These are phyloP conservation scores for Micromys minutus DNA, from an alignment of 2,113 vertebrate genomes.

Conservation along the genomic window DNA sequence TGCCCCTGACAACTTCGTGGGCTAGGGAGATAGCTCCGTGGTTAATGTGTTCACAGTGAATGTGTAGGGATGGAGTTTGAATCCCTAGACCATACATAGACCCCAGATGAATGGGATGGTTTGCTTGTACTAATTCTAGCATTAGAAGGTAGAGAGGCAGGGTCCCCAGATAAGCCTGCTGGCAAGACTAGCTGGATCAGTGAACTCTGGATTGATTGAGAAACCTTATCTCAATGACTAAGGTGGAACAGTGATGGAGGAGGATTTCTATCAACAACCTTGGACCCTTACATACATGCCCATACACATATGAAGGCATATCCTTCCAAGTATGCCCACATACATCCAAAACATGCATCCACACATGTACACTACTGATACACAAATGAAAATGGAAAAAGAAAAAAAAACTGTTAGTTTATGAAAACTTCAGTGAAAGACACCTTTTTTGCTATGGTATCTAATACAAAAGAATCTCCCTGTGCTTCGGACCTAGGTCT, in stretches of 20 bases:
- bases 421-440: background rate
- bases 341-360: background rate
- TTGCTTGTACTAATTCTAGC: background rate
- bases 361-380: background rate
- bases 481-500: background rate
- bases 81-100: too few relatives aligned
- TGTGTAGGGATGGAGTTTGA: background rate
- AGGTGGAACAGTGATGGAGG: background rate
- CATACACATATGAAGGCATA: background rate
- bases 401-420: background rate
- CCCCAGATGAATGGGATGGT: background rate
- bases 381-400: background rate
- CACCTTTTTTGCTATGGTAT: background rate
- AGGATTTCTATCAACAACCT: too few relatives aligned
- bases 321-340: background rate
- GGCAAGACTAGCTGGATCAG: background rate
- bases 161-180: too few relatives aligned
- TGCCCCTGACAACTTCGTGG: background rate
- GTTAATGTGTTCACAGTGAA: background rate
- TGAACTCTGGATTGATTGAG: background rate
- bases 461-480: background rate
- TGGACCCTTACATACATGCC: too few relatives aligned
- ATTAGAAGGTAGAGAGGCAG: background rate
- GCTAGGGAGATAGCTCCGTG: background rate
- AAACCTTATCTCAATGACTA: background rate